These are phyloP conservation scores for Orestias chungarensis DNA, from an alignment of 2,797 vertebrate genomes.

Conservation along the genomic window DNA sequence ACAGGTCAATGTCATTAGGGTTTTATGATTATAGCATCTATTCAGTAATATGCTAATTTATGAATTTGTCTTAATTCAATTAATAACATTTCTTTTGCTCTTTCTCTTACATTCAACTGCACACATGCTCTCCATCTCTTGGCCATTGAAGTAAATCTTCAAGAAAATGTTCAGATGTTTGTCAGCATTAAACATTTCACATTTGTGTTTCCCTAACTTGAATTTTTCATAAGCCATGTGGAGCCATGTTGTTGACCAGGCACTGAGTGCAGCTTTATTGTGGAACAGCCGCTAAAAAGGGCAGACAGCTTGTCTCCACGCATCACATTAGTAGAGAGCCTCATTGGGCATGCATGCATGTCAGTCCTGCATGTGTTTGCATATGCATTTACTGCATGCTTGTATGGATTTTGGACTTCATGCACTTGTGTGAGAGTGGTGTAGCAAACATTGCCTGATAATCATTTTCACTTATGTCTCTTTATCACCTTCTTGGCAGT, in stretches of 20 bases:
- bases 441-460: constrained; percentile 20
- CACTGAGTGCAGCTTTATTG: constrained; percentile 44
- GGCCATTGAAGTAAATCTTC: constrained; percentile 22
- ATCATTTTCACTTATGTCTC: constrained; percentile 34
- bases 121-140: background rate
- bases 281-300: constrained; percentile 60
- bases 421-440: constrained; percentile 33
- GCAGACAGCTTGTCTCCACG: constrained; percentile 68
- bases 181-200: constrained; percentile 44
- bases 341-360: constrained; percentile 50
- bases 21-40: background rate
- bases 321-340: constrained; percentile 60
- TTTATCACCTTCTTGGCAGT: constrained; percentile 26
- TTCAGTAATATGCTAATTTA: background rate
- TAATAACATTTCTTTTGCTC: background rate
- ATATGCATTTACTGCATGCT: constrained; percentile 38
- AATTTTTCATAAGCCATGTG: constrained; percentile 69
- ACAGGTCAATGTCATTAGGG: too few relatives aligned
- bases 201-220: constrained; percentile 51
- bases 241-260: constrained; percentile 38
- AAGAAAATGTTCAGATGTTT: constrained; percentile 27
- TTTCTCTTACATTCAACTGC: background rate
- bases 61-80: background rate
- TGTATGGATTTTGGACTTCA: constrained; percentile 36
- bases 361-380: constrained; percentile 21